Evolutionary conservation across 1,140 invertebrate genomes (phyloP), one percentile per base, ranked within the genome.

Genomic region (Caenorhabditis brenneri): DNA sequence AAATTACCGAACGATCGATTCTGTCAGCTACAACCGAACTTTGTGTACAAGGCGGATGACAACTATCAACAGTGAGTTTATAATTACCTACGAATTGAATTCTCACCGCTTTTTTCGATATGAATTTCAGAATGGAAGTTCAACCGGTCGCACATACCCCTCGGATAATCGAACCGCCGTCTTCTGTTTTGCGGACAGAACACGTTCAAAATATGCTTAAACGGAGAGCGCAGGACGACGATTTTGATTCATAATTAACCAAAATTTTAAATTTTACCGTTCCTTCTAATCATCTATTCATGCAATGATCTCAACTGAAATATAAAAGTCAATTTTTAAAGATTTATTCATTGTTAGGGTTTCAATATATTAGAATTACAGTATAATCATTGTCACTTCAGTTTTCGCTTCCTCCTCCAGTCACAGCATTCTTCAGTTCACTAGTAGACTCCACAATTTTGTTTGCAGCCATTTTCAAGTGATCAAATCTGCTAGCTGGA

Each of bases 1-100:
- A 85, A 85, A 48, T 60, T 85, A 24, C 84, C 84, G 19, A 82
- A 82, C 24, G 84, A 83, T 46, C 81, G 69, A 29, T 74, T 74
- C 49, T 83, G 60, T 79, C 81, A 65, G 29, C 27, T 83, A 58
- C 81, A 83, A 48, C 81, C 31, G 22, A 83, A 83, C 49, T 69
- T 83, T 36, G 81, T 51, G 15, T 83, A 65, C 36, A 83, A 65
- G 49, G 33, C 81, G 22, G 81, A 74, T n/a, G 60, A 69, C n/a
- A 60, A n/a, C 19, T 31, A 51, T 51, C 78, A 80, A 24, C 36
- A 39, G 65, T 74, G 15, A 39, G 65, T 74, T 65, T n/a, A n/a
- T n/a, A n/a, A n/a, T n/a, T n/a, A n/a, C n/a, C n/a, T n/a, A n/a
- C n/a, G n/a, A n/a, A n/a, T n/a, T n/a, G n/a, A n/a, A n/a, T n/a